Percentiles rank a stretch among this genome's conserved stretches.
phyloP scores from a whole-genome alignment of 2,888 invertebrate genomes.

The Agrochola lota region DNA sequence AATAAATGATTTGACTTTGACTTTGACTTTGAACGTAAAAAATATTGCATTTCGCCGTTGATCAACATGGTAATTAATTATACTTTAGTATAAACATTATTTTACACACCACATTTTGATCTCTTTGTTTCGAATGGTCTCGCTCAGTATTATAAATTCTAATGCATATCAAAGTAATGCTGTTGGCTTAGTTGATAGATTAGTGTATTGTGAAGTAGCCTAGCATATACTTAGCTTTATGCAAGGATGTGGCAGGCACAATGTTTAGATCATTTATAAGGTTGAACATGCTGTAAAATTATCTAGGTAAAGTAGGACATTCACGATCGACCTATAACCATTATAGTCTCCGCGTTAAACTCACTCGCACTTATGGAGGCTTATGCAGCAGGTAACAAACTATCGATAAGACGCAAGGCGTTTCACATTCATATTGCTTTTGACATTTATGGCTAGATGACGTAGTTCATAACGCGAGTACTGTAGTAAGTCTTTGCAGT shows the following conservation, averaged over 20 bases:
- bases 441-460: too few relatives aligned
- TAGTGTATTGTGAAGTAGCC: constrained; percentile 28
- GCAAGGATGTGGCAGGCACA: background rate
- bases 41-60: too few relatives aligned
- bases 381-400: too few relatives aligned
- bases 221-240: constrained; percentile 17
- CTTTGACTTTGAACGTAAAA: too few relatives aligned
- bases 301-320: background rate
- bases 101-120: background rate
- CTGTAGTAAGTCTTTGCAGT: background rate
- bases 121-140: background rate
- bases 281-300: constrained; percentile 22
- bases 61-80: background rate
- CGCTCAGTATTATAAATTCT: constrained; percentile 44
- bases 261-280: constrained; percentile 6
- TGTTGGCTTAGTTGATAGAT: background rate
- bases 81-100: too few relatives aligned
- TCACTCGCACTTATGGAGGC: too few relatives aligned
- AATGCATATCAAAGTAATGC: constrained; percentile 10
- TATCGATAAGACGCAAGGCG: too few relatives aligned
- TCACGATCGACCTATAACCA: background rate
- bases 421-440: too few relatives aligned
- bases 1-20: too few relatives aligned
- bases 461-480: too few relatives aligned
- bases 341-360: too few relatives aligned